These are phyloP conservation scores for Neotoxoptera formosana DNA, from an alignment of 1,140 invertebrate species.

Conservation along the genomic window DNA sequence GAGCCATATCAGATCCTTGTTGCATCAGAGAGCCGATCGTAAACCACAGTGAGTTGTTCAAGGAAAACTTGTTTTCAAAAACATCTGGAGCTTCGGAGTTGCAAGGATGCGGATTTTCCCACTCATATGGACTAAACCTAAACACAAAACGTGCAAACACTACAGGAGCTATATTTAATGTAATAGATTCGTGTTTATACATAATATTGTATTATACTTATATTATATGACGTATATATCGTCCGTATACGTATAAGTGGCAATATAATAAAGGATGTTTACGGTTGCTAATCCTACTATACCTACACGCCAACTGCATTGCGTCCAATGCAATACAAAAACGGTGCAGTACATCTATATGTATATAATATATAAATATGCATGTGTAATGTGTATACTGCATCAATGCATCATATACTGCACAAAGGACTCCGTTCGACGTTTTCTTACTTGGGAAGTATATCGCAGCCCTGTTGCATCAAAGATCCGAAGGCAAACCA, in stretches of 20 bases:
- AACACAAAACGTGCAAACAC: constrained; percentile 59
- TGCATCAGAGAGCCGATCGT: constrained; percentile 68
- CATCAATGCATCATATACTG: too few relatives aligned
- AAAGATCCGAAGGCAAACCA: constrained; percentile 97
- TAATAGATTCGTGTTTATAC: not conserved
- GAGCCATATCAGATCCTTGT: constrained; percentile 67
- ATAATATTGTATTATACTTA: not conserved
- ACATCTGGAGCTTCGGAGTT: constrained; percentile 67
- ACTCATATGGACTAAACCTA: constrained; percentile 69
- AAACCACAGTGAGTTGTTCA: constrained; percentile 69
- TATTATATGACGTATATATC: not conserved
- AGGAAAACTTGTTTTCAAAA: constrained; percentile 68
- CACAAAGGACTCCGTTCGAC: not conserved
- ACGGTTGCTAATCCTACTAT: not conserved
- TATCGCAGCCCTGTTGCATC: constrained; percentile 92
- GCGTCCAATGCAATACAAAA: constrained; percentile 13
- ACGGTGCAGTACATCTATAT: not conserved
- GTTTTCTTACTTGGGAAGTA: constrained; percentile 83
- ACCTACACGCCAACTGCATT: not conserved
- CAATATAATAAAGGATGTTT: not conserved
- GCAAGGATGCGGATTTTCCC: constrained; percentile 69
- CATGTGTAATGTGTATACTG: not conserved
- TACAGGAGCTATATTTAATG: constrained; percentile 29
- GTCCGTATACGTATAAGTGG: not conserved
- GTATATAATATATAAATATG: not conserved